Percentiles rank a stretch among this genome's conserved stretches.
phyloP scores from a whole-genome alignment of 2,888 invertebrate species.

The Caenorhabditis drosophilae region DNA sequence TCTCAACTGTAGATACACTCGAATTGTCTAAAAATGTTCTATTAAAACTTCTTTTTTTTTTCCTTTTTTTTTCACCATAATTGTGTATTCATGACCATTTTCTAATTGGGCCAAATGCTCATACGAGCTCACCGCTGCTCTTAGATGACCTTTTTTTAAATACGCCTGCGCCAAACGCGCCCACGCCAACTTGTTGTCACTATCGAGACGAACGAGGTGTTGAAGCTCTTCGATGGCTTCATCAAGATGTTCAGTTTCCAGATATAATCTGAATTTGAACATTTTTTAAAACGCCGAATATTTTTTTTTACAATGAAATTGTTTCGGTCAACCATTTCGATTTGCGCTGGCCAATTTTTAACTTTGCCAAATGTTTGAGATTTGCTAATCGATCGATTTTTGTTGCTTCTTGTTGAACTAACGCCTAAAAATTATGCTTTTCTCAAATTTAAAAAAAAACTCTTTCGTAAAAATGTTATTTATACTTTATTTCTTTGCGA shows the following conservation, averaged over 20 bases:
- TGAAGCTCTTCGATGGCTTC: conserved; percentile 40
- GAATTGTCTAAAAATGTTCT: too few relatives aligned
- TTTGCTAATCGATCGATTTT: conserved; percentile 4
- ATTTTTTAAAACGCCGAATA: background rate
- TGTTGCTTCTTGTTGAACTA: conserved; percentile 3
- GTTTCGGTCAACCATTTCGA: conserved; percentile 32
- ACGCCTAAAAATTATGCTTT: too few relatives aligned
- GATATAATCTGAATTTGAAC: conserved; percentile 22
- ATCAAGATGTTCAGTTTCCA: conserved; percentile 18
- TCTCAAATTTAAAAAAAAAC: too few relatives aligned
- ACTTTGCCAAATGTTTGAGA: conserved; percentile 7
- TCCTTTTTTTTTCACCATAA: conserved; percentile 43
- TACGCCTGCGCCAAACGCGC: conserved; percentile 38
- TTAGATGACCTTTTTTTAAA: conserved; percentile 33
- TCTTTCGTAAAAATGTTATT: background rate
- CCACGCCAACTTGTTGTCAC: conserved; percentile 30
- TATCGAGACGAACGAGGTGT: conserved; percentile 27
- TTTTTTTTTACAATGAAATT: conserved; percentile 11
- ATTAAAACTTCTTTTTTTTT: too few relatives aligned
- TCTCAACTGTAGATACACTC: conserved; percentile 35
- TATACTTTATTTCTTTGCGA: background rate
- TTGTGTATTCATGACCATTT: conserved; percentile 20
- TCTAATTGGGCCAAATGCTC: conserved; percentile 27
- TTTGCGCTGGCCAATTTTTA: conserved; percentile 4
- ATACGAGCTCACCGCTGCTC: conserved; percentile 43